phyloP scores from a whole-genome alignment of 2,888 invertebrate species.

The Caenorhabditis parvicauda region DNA sequence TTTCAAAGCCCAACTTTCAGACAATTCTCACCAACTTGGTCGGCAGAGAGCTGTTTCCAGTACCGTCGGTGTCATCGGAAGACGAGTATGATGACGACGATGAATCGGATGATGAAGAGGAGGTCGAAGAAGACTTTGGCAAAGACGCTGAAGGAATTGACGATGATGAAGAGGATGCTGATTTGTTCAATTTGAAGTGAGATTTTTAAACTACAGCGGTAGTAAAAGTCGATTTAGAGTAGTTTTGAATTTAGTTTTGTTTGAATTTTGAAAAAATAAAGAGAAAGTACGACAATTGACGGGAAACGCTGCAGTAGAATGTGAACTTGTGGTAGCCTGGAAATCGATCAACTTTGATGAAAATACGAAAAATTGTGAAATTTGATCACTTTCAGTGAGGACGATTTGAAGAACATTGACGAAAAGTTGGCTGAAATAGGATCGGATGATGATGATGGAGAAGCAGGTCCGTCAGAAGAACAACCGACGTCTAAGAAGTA shows the following conservation, averaged over 20 bases:
- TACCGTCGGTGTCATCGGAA: too few relatives aligned
- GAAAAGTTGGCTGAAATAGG: conserved; percentile 23
- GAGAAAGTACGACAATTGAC: background rate
- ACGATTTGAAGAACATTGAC: conserved; percentile 33
- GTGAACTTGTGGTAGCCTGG: background rate
- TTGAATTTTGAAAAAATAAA: background rate
- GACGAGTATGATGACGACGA: conserved; percentile 14
- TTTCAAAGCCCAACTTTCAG: background rate
- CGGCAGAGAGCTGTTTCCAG: too few relatives aligned
- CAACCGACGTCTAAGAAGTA: conserved; percentile 15
- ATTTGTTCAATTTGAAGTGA: conserved; percentile 28
- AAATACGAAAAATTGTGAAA: background rate
- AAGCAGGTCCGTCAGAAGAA: conserved; percentile 8
- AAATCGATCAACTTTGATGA: background rate
- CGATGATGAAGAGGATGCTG: conserved; percentile 22
- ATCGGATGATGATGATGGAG: conserved; percentile 10
- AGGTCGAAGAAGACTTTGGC: conserved; percentile 13
- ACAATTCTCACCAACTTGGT: too few relatives aligned
- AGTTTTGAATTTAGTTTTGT: too few relatives aligned
- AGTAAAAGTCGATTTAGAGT: too few relatives aligned
- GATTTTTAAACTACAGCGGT: too few relatives aligned
- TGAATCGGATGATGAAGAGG: conserved; percentile 15
- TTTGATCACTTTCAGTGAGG: conserved; percentile 10
- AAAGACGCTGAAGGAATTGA: conserved; percentile 10
- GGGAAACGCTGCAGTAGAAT: background rate